Base-by-base conservation (phyloP, 2,888 invertebrate species). In the Epinotia demarniana region DNA sequence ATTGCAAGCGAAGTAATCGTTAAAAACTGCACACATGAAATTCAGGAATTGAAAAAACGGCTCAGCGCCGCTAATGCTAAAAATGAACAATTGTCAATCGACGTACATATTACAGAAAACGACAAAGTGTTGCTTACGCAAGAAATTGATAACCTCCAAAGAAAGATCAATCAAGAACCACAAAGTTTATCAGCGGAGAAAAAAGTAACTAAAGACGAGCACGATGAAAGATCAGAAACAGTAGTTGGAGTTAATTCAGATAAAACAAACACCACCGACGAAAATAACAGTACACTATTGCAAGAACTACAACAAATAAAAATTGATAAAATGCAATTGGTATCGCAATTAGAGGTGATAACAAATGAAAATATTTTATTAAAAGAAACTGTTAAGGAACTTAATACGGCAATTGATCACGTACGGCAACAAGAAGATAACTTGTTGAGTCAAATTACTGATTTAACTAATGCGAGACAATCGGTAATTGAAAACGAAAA, bases 91-190 rank as follows among this genome's bases (percentile, higher is more conserved):
- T 85, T 94, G 4, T 90, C 93, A 49, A 95, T 95, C 80, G 92
- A 95, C 79, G 89, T 94, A 66, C 93, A 93, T 78, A 94, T 95
- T 75, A 81, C 94, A 62, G 93, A 93, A 85, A 95, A 95, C 81
- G 93, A 94, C 78, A 95, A 94, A 83, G 92, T 93, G 5, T 84
- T 94, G 66, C 82, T 94, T 60, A 90, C 89, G 9, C 90, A 92
- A 80, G 89, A 94, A 82, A 83, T 94, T 1, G 90, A 92, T 80
- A 93, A 94, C 64, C 83, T 95, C 27, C 92, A 90, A 80, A 85
- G 89, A 58, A 84, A 77, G 27, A 80, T 83, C 19, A 88, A 88
- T 80, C 86, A 88, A 53, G 87, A 88, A 77, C 78, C 81, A 70
- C 82, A 82, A 77, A 90, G 87, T 78, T 78, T 81, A 67, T 86